Evolutionary conservation across 2,888 invertebrate genomes (phyloP), one percentile per base, ranked within the genome.

Genomic region (Drosophila parthenogenetica): DNA sequence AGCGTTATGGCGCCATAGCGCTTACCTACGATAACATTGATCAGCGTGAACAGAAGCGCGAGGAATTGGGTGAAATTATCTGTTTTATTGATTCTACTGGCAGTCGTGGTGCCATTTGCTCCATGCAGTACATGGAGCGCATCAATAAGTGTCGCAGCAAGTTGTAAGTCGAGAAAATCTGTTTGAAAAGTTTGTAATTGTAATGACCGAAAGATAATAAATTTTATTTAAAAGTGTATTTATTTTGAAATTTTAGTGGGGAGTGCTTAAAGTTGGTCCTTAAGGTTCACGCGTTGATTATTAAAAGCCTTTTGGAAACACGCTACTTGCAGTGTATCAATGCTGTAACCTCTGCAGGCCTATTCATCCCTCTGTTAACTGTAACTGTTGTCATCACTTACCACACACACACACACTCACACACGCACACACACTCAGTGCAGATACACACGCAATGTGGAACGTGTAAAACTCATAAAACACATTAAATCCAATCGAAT

Each of bases 401-500:
- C n/a, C 55, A 49, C 42, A 57, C 66, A 61, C 45, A 59, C 59
- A 45, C 39, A 13, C 16, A 25, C 40, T 48, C 48, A 57, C 54
- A 19, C 65, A 57, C 54, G 16, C 65, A 40, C 65, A 53, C 29
- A 40, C 63, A 58, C 54, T 35, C 50, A 32, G 8, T 58, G 14
- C 10, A 29, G 29, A 8, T 29, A 49, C 29, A 32, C 59, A 54
- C 45, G 54, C 53, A 75, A 69, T 63, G 65, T 55, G 78, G 46
- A 87, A 80, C 89, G 87, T 89, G 87, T 81, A 87, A 87, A 88
- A 83, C 84, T 83, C 84, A 91, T 90, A 92, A 92, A 91, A 91
- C 89, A 90, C 91, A 92, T 92, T 92, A 91, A 91, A 91, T 91
- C 92, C 91, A 91, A 92, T 91, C 90, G 92, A 92, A 92, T 92